Evolutionary conservation across 2,113 vertebrate genomes (phyloP), one percentile per base, ranked within the genome.

Genomic region (Mugil cephalus): DNA sequence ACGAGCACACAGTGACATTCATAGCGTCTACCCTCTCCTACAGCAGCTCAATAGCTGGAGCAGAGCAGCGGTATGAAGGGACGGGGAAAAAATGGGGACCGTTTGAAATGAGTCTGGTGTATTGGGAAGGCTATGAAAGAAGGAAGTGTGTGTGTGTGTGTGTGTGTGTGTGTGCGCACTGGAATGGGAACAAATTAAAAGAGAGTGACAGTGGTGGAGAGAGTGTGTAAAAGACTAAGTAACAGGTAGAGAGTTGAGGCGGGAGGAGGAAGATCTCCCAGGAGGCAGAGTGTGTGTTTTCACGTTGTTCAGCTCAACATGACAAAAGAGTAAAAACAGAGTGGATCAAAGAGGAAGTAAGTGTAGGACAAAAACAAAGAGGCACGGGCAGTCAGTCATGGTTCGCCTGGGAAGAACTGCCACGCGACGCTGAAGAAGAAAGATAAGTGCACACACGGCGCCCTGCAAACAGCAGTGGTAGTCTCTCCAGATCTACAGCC

Each of bases 291-390:
- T 62, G 56, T 24, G 59, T 75, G 77, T 84, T 76, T 84, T 81
- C 66, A 73, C 83, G 62, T 81, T 90, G 78, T 83, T 85, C 60
- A 34, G 48, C 67, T 83, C 74, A 47, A 84, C 62, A 60, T 11
- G 59, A 88, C 74, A 82, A 81, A 86, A 79, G 77, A 79, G 40
- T 7, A 2, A 74, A 78, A 88, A 73, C 62, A 64, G 19, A 51
- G 54, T 1, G 8, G 65, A 86, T 88, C 86, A 88, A 82, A 89
- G 18, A 15, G 15, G 45, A 78, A 78, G 66, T 52, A 73, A 56
- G 58, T 35, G 1, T 50, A 67, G 68, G 61, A 80, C 60, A 66
- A 5, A 38, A 70, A 84, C 72, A 83, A 74, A 86, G 34, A 54
- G 13, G 48, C 24, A 12, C 64, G 53, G 30, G 50, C 67, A 70